A percentile compares a stretch with the other conserved stretches of the same genome.
These are phyloP conservation scores for Elachura formosa DNA, from an alignment of 2,113 vertebrate genomes.

Conservation along the genomic window DNA sequence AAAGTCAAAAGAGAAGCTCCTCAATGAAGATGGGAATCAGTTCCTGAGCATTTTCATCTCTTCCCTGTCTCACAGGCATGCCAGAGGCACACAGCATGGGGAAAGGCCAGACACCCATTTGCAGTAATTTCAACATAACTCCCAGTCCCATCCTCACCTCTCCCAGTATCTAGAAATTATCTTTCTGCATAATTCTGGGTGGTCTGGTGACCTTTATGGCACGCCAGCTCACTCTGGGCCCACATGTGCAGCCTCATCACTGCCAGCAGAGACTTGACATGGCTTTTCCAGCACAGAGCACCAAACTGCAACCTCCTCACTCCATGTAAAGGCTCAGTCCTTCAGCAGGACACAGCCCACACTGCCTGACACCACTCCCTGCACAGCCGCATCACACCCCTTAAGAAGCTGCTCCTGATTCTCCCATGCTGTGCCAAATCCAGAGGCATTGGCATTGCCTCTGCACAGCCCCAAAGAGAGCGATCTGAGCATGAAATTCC, in stretches of 20 bases:
- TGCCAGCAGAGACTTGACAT: neutral
- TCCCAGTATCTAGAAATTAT: neutral
- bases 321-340: neutral
- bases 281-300: neutral
- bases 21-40: neutral
- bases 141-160: neutral
- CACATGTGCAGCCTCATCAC: neutral
- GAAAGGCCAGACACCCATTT: neutral
- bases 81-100: neutral
- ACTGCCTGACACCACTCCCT: neutral
- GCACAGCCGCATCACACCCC: neutral
- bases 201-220: neutral
- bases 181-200: neutral
- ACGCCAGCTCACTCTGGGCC: neutral
- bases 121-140: neutral
- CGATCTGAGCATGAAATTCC: neutral
- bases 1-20: neutral
- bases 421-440: neutral
- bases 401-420: neutral
- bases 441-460: neutral
- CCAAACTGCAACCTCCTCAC: neutral
- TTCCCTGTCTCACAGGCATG: neutral
- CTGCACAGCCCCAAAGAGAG: neutral
- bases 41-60: neutral
- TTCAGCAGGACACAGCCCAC: neutral